Evolutionary conservation across 2,888 invertebrate genomes (phyloP), one percentile per base, ranked within the genome.

Genomic region (Allophyes oxyacanthae): DNA sequence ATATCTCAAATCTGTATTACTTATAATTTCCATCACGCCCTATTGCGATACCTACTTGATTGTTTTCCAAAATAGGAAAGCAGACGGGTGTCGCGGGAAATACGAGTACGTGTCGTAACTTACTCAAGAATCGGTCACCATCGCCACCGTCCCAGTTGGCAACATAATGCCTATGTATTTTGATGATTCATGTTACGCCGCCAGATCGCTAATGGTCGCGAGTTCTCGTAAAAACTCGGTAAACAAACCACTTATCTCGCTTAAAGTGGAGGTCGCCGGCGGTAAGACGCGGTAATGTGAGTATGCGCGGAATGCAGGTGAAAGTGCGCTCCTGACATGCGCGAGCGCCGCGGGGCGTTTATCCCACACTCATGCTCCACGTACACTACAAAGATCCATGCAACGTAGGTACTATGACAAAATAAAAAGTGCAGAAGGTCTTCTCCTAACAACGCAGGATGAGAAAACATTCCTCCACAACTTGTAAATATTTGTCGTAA

Each of bases 251-350:
- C 33, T 45, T 56, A 49, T 38, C 4, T 10, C 13, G 46, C 7
- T n/a, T 34, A 13, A 28, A 7, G 56, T 8, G 6, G 32, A 48
- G 41, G 36, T 10, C 26, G 32, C 0, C 42, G 34, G 3, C 40
- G 20, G 20, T 20, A 30, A 32, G 41, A 26, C 49, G 30, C 40
- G 42, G 41, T 25, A 30, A 34, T 40, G 56, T 41, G 14, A 52
- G 55, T 36, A 46, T 25, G 45, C 48, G 40, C 45, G 75, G 72
- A 52, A 61, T 75, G 76, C 61, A 52, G 64, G 72, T 44, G 72
- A 67, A 67, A 72, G 76, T 75, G 63, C 54, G 62, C 48, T n/a
- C n/a, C 20, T 15, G 20, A n/a, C n/a, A 34, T 26, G 20, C 20
- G 20, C 20, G 2, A 13, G 26, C 51, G 34, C 32, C 48, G 25